Evolutionary conservation across 2,888 invertebrate species (phyloP), one percentile per base, ranked within the genome.

Genomic region (Torymus auratus): DNA sequence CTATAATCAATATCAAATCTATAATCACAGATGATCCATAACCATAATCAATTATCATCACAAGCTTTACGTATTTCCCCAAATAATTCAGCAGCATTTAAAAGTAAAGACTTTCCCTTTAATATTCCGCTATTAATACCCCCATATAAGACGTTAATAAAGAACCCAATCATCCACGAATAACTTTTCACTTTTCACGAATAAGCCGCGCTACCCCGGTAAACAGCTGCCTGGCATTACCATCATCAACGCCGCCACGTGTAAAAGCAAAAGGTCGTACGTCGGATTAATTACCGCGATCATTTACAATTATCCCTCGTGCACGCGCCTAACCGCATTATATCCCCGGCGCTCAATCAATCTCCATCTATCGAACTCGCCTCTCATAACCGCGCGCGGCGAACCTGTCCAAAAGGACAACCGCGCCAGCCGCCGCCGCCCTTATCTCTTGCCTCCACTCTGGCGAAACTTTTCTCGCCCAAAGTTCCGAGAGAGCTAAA

Each of bases 201-300:
- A 20, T 20, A 20, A 28, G 28, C 28, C 28, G 7, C 28, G 28
- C 20, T 2, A 2, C 28, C 28, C 28, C 2, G 28, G 7, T 28
- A 28, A 28, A 2, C 28, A 28, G 28, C 28, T 28, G 28, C 7
- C 28, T 7, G 7, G 2, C 20, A 20, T 3, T 41, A 3, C 23
- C n/a, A 10, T 15, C 15, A 58, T 15, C 10, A 10, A 3, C 58
- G 17, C 58, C 17, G 2, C 1, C 11, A 0, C 62, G 15, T 15
- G n/a, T 76, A 64, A 76, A 69, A 76, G 76, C 76, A 76, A 76
- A 76, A 76, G 28, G 14, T 76, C 76, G 76, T 76, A 55, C 10
- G 28, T 7, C 55, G 62, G 4, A 76, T 76, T 78, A 78, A 78
- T 72, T 78, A 78, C 17, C 58, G 15, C 74, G 69, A 80, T 80